Percentiles rank a stretch among this genome's conserved stretches.
phyloP scores from a whole-genome alignment of 2,888 invertebrate species.

The Ametastegia equiseti region DNA sequence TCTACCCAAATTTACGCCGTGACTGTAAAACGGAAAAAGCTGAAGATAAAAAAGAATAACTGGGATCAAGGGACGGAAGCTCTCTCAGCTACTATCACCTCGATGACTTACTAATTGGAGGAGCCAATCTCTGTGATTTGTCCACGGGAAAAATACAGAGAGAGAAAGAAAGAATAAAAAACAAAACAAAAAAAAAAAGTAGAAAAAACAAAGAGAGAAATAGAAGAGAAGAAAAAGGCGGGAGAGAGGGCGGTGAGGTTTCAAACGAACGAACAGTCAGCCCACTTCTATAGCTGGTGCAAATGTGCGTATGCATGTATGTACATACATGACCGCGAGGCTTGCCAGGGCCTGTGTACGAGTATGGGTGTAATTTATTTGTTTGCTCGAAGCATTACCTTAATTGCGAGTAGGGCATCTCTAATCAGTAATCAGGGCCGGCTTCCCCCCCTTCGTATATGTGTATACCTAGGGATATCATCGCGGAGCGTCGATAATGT shows the following conservation, averaged over 20 bases:
- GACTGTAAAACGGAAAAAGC: neutral
- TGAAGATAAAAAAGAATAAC: neutral
- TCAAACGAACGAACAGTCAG: slow-evolving; percentile 17
- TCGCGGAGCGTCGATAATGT: slow-evolving; percentile 1
- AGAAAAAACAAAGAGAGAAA: neutral
- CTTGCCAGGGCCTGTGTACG: neutral
- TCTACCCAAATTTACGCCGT: neutral
- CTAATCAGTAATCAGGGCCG: slow-evolving; percentile 55
- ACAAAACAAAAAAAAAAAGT: neutral
- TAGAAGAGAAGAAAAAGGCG: neutral
- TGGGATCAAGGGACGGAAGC: neutral
- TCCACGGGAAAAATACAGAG: slow-evolving; percentile 56
- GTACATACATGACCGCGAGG: neutral
- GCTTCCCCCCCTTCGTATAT: too few relatives aligned
- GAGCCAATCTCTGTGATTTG: slow-evolving; percentile 62
- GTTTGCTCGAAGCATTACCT: slow-evolving; percentile 66
- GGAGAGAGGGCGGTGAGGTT: neutral
- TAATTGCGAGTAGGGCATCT: slow-evolving; percentile 64
- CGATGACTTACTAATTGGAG: slow-evolving; percentile 63
- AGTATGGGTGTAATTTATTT: slow-evolving; percentile 63
- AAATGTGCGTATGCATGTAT: neutral
- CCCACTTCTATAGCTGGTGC: neutral
- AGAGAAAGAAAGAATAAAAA: slow-evolving; percentile 16
- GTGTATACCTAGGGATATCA: neutral
- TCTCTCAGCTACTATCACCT: slow-evolving; percentile 23